phyloP scores from a whole-genome alignment of 2,113 vertebrate species.

The Prietella phreatophila region DNA sequence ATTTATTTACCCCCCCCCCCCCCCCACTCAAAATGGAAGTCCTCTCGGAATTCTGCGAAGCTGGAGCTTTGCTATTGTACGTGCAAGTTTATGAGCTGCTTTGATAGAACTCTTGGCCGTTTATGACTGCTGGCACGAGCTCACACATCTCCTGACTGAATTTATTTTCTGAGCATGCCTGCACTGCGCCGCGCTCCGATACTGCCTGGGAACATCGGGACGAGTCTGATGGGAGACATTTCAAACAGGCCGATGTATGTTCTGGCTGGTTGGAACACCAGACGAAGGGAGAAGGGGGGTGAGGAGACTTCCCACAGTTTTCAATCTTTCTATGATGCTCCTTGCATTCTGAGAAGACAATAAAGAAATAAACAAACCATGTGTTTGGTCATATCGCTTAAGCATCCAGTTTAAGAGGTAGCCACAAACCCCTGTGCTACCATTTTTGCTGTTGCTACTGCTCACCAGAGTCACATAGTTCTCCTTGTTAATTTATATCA shows the following conservation, averaged over 20 bases:
- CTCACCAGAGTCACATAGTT: constrained; percentile 79
- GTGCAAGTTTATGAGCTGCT: constrained; percentile 53
- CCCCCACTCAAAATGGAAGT: constrained; percentile 19
- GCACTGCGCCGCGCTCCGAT: constrained; percentile 33
- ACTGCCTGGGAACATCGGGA: constrained; percentile 52
- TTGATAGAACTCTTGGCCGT: constrained; percentile 52
- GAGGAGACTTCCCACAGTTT: constrained; percentile 58
- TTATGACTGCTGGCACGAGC: constrained; percentile 50
- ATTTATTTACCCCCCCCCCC: too few relatives aligned
- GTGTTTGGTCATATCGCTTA: constrained; percentile 56
- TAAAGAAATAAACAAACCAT: constrained; percentile 56
- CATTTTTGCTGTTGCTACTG: constrained; percentile 27
- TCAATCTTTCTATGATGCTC: constrained; percentile 54
- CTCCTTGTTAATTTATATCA: constrained; percentile 80
- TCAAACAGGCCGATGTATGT: constrained; percentile 58
- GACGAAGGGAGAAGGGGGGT: constrained; percentile 27
- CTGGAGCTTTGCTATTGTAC: constrained; percentile 35
- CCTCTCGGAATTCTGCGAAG: constrained; percentile 34
- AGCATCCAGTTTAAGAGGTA: constrained; percentile 58
- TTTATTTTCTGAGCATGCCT: constrained; percentile 55
- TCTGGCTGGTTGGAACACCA: constrained; percentile 56
- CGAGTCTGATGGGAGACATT: constrained; percentile 59
- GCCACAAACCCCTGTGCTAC: constrained; percentile 65
- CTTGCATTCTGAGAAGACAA: constrained; percentile 56
- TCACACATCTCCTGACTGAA: constrained; percentile 49